These are phyloP conservation scores for Coelinius sp. DNA, from an alignment of 2,888 invertebrate species.

Conservation along the genomic window DNA sequence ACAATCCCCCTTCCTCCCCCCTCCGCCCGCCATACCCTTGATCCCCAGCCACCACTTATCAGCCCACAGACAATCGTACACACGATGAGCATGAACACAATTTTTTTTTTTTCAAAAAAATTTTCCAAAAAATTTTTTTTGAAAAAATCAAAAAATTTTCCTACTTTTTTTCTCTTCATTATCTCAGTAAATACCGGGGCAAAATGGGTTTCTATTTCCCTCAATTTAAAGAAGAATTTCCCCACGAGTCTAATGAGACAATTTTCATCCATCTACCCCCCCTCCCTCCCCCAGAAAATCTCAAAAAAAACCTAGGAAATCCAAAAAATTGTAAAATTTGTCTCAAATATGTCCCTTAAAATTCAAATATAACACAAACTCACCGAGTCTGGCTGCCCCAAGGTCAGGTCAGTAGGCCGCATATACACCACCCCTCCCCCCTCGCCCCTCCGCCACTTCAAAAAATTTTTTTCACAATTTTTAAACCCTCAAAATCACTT, in stretches of 20 bases:
- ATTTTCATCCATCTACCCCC: no score
- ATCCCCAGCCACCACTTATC: not conserved
- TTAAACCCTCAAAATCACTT: conserved; percentile 25
- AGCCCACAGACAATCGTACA: not conserved
- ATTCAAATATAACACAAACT: conserved; percentile 42
- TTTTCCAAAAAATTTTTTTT: no score
- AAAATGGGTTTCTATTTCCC: no score
- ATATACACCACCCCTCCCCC: conserved; percentile 42
- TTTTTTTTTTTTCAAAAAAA: no score
- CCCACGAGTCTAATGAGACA: no score
- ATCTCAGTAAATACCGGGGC: no score
- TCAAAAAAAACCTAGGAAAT: no score
- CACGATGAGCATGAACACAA: not conserved
- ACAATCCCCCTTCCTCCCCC: not conserved
- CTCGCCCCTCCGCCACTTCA: conserved; percentile 36
- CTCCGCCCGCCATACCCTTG: not conserved
- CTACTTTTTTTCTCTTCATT: no score
- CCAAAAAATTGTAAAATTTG: not conserved
- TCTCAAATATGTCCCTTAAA: not conserved
- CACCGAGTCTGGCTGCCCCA: conserved; percentile 67
- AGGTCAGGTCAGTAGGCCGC: conserved; percentile 68
- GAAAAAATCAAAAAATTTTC: no score
- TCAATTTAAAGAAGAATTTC: no score
- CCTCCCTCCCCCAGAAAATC: no score
- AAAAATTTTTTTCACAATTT: conserved; percentile 37